phyloP scores from a whole-genome alignment of 92 coral and sea anemone genomes.

The Epizoanthus illoricatus region DNA sequence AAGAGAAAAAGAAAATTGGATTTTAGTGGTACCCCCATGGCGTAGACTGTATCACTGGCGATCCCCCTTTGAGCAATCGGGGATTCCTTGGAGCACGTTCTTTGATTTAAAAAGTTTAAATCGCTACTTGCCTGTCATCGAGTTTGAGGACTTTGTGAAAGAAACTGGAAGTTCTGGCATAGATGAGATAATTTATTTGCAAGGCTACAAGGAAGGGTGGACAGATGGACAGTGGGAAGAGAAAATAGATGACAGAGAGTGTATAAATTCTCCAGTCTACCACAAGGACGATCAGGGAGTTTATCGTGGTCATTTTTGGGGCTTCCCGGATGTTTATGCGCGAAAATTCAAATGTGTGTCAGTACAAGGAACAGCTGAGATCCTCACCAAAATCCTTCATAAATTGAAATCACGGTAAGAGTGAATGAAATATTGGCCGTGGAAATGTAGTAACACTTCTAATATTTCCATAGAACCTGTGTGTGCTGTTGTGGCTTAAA shows the following conservation, averaged over 20 bases:
- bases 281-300: constrained; percentile 65
- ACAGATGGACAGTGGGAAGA: constrained; percentile 96
- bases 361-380: constrained; percentile 88
- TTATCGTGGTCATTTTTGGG: constrained; percentile 95
- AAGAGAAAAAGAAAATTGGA: constrained; percentile 85
- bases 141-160: constrained; percentile 89
- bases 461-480: not conserved
- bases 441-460: not conserved
- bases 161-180: constrained; percentile 81
- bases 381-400: constrained; percentile 64
- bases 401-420: constrained; percentile 79
- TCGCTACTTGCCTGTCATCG: constrained; percentile 89
- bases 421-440: not conserved
- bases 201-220: constrained; percentile 96
- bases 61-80: constrained; percentile 79
- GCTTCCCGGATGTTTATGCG: constrained; percentile 74
- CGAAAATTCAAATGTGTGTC: constrained; percentile 89
- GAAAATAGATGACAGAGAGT: constrained; percentile 90
- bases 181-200: constrained; percentile 89
- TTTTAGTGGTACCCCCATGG: constrained; percentile 98
- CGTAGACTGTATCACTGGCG: constrained; percentile 94
- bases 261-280: constrained; percentile 79
- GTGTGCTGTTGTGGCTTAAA: not conserved
- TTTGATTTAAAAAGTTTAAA: constrained; percentile 92
- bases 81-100: constrained; percentile 92